phyloP scores from a whole-genome alignment of 2,113 vertebrate species.

The Edolisoma coerulescens region DNA sequence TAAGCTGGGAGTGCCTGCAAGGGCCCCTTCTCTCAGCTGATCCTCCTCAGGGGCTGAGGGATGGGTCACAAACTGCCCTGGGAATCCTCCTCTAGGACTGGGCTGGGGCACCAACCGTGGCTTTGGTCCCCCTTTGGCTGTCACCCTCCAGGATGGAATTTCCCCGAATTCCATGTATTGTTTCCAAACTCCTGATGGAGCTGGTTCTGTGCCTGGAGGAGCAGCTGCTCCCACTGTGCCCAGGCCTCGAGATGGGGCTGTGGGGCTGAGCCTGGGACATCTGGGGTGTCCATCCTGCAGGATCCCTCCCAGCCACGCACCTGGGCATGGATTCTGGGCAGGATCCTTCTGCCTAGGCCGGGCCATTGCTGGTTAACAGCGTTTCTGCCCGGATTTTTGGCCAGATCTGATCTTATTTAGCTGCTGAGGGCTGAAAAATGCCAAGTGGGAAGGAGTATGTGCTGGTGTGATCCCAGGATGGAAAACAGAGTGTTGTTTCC shows the following conservation, averaged over 20 bases:
- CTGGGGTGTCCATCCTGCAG: not conserved
- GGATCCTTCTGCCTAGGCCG: not conserved
- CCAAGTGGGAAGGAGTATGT: not conserved
- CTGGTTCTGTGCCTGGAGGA: not conserved
- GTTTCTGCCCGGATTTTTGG: not conserved
- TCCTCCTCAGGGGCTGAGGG: not conserved
- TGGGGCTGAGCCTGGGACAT: not conserved
- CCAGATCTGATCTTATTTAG: not conserved
- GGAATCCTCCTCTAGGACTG: not conserved
- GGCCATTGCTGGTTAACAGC: not conserved
- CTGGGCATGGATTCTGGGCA: not conserved
- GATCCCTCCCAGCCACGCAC: not conserved
- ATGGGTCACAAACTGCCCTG: not conserved
- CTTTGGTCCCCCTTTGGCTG: not conserved
- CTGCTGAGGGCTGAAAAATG: not conserved
- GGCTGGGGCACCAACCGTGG: fast-evolving
- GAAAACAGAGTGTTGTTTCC: not conserved
- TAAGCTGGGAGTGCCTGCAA: not conserved
- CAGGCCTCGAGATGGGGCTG: not conserved
- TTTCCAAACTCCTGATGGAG: not conserved
- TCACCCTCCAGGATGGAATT: not conserved
- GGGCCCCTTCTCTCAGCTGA: not conserved
- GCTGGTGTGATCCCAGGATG: not conserved
- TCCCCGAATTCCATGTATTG: not conserved
- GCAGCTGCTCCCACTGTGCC: not conserved